Evolutionary conservation across 1,140 invertebrate genomes (phyloP).

Genomic region (Anthonomus grandis): DNA sequence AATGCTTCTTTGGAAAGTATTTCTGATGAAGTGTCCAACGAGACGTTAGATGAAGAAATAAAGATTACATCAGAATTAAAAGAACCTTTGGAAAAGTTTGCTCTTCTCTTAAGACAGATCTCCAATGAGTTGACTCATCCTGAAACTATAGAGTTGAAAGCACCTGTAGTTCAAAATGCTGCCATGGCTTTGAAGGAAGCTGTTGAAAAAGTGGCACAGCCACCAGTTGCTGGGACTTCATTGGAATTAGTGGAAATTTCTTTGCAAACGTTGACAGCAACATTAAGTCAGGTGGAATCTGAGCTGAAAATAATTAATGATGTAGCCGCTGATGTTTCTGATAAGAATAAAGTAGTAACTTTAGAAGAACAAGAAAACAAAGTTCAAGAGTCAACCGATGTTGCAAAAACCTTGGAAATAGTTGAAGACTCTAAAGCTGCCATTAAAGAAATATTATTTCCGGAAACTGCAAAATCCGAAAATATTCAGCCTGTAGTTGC

Average conservation of each 20-base stretch:
- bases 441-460: neutral
- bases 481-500: neutral
- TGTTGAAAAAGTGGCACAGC: neutral
- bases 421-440: neutral
- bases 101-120: neutral
- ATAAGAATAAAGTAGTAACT: neutral
- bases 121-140: neutral
- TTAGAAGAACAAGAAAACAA: neutral
- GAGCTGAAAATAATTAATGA: too few species aligned
- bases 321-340: conserved; percentile 6
- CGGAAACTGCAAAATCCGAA: neutral
- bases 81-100: neutral
- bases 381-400: neutral
- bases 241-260: neutral
- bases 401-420: neutral
- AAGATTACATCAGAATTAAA: neutral
- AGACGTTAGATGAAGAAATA: neutral
- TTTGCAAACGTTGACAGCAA: neutral
- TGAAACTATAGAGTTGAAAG: neutral
- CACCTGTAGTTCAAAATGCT: neutral
- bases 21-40: neutral
- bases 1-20: neutral
- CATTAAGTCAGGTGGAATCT: too few species aligned
- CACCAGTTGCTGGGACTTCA: neutral
- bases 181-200: conserved; percentile 1